Evolutionary conservation across 2,797 vertebrate genomes (phyloP), one percentile per base, ranked within the genome.

Genomic region (Botia almorhae): DNA sequence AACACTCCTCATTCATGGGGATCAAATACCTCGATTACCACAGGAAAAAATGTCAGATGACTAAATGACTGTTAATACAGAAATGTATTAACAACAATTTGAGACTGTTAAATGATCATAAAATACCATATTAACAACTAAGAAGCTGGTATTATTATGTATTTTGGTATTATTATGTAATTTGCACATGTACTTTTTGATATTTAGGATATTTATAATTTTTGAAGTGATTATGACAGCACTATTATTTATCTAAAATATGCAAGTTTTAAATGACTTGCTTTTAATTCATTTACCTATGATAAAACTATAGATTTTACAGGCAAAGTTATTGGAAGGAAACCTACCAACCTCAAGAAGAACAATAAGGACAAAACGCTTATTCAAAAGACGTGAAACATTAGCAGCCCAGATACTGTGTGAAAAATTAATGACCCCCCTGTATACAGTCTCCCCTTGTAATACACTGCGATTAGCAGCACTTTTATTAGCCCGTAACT

Each of bases 371-470:
- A 69, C 81, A 80, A 85, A 78, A 72, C 33, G 56, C 7, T 53
- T 17, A 74, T 74, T 77, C 79, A 78, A 74, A 64, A 74, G 69
- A 51, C 3, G 36, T 81, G 82, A 81, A 85, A 87, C 82, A 65
- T 70, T 61, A 84, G 77, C 61, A 91, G 94, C 92, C 92, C 91
- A 93, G 94, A 94, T 93, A 92, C 89, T 87, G 81, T 81, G 88
- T 97, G 91, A 91, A 96, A 95, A 93, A 95, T 96, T 93, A 92
- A 96, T 95, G 94, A 95, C 81, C 81, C 88, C 90, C 91, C 85
- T 77, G 70, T 90, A 89, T 94, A 91, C 88, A 94, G 92, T 91
- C 82, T 85, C 92, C 91, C 91, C 93, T 91, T 90, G 92, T 91
- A 91, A 91, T 87, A 91, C 92, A 90, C 86, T 87, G 74, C 90